Conservation (phyloP, 2,888 invertebrate species). For the Eupithecia exiguata region DNA sequence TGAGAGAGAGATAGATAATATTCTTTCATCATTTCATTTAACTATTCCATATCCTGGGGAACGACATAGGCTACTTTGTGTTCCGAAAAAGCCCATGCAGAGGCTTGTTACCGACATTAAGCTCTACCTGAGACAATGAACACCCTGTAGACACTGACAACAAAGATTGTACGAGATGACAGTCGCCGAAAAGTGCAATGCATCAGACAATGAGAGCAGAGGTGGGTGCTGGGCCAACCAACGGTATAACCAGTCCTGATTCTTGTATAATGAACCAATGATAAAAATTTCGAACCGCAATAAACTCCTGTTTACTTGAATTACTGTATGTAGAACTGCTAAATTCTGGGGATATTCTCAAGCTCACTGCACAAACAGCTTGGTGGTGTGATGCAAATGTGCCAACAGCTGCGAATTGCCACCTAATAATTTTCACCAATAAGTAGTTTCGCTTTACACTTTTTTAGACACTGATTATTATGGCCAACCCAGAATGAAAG, state of each 20-base stretch:
- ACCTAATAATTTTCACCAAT: too few species aligned
- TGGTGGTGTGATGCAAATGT: background rate
- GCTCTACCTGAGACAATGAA: constrained; percentile 13
- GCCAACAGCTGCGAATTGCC: too few species aligned
- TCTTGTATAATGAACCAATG: constrained; percentile 51
- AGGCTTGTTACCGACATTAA: too few species aligned
- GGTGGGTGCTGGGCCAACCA: constrained; percentile 68
- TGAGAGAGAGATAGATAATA: too few species aligned
- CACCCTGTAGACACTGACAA: constrained; percentile 57
- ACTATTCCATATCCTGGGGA: too few species aligned
- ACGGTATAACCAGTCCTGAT: constrained; percentile 76
- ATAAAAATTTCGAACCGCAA: constrained; percentile 53
- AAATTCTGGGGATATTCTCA: constrained; percentile 40
- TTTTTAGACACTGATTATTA: too few species aligned
- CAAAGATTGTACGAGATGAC: constrained; percentile 57
- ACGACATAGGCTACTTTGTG: too few species aligned
- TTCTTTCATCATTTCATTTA: too few species aligned
- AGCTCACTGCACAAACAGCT: background rate
- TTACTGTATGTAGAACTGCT: constrained; percentile 37
- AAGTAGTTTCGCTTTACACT: too few species aligned
- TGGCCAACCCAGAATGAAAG: background rate
- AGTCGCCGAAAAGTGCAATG: constrained; percentile 75
- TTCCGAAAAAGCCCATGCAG: too few species aligned
- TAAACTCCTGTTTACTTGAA: constrained; percentile 19
- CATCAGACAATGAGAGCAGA: constrained; percentile 73